A percentile compares a stretch with the other conserved stretches of the same genome.
phyloP scores from a whole-genome alignment of 2,113 vertebrate species.

The Aegotheles bennettii region DNA sequence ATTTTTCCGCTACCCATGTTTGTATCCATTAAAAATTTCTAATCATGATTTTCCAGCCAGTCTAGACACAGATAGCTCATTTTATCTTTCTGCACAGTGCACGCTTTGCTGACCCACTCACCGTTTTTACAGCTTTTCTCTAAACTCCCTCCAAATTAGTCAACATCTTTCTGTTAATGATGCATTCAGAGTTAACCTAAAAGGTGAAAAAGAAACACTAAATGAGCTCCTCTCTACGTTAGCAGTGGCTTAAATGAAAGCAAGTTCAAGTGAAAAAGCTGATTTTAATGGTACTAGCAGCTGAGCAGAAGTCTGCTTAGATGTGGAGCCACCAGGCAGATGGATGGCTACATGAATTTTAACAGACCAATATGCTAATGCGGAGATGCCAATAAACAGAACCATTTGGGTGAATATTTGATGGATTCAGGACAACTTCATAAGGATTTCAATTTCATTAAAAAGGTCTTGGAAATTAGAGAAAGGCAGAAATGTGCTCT shows the following conservation, averaged over 20 bases:
- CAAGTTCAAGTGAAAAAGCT: constrained; percentile 23
- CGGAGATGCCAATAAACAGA: constrained; percentile 18
- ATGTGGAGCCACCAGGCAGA: not conserved
- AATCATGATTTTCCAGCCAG: not conserved
- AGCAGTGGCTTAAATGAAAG: constrained; percentile 17
- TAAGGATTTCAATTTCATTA: not conserved
- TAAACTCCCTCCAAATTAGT: constrained; percentile 65
- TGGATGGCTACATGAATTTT: not conserved
- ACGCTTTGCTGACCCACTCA: not conserved
- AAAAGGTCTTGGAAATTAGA: not conserved
- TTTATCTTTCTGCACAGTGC: not conserved
- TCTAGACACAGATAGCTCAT: not conserved
- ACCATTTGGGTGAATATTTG: not conserved
- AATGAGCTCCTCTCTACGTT: not conserved
- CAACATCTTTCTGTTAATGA: constrained; percentile 59
- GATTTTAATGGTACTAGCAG: not conserved
- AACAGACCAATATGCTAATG: not conserved
- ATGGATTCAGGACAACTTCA: not conserved
- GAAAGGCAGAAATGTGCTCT: fast-evolving
- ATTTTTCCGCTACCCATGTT: not conserved
- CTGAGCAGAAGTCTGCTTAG: not conserved
- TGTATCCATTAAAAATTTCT: not conserved
- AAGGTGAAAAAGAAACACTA: constrained; percentile 48
- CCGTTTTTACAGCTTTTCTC: not conserved
- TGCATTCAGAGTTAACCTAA: constrained; percentile 44